Evolutionary conservation across 2,888 invertebrate genomes (phyloP), one percentile per base, ranked within the genome.

Genomic region (Diachrysia chrysitis): DNA sequence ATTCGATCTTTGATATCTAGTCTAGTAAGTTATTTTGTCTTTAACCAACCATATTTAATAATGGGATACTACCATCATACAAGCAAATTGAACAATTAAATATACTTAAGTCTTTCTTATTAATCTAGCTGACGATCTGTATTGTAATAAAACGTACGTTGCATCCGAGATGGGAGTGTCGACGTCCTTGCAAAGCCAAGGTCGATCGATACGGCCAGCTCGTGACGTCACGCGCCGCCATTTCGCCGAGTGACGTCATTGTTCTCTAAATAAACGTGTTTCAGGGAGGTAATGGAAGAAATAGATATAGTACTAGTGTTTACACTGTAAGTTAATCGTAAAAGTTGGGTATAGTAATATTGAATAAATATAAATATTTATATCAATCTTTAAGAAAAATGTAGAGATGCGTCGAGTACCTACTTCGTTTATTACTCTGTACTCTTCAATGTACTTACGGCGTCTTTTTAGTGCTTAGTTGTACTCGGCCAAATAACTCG

Each of bases 151-250:
- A 59, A 58, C 53, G 12, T 62, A 63, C 54, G 46, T 56, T 51
- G 37, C 67, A 25, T 62, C 48, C 32, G 57, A 73, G 70, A 71
- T 65, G 73, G 78, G 78, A n/a, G 83, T 79, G 80, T 69, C 71
- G 76, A 73, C 72, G 81, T 81, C 78, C 80, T 79, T 75, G 79
- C 59, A 60, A 32, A 73, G 61, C 82, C 83, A 87, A 87, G 87
- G 87, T 83, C 83, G 79, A 79, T 81, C 85, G 84, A 85, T 87
- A 73, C 25, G 62, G 58, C 57, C 51, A 66, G 48, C 25, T 42
- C 55, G 70, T 83, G 83, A 83, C 84, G 84, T 83, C 84, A 81
- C 69, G 23, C 55, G 53, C 54, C 64, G 71, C 73, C 60, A 71
- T 68, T 51, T 58, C 63, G 12, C 65, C 35, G 10, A 12, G 46